Evolutionary conservation across 2,113 vertebrate genomes (phyloP), one percentile per base, ranked within the genome.

Genomic region (Sterrhoptilus dennistouni): DNA sequence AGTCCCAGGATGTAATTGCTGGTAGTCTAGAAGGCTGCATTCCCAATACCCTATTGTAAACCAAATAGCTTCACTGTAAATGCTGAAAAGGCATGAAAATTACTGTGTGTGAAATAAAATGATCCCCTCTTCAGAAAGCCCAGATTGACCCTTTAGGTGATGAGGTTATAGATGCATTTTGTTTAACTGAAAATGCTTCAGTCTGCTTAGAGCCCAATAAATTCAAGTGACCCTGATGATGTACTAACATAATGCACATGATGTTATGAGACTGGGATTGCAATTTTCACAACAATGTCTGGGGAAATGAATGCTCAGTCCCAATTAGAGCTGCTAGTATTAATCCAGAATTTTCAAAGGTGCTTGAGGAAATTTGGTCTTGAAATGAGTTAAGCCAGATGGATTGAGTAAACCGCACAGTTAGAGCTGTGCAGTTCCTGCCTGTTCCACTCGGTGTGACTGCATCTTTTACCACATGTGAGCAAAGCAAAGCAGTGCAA

Each of bases 321-420:
- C 59, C 76, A 75, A 76, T 69, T 76, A 75, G 50, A 89, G 35
- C 21, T 79, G 28, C 18, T 77, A 14, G 42, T 27, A 28, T 59
- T 31, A 76, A 76, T 47, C 42, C 60, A 70, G 42, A 94, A 54
- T 89, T 91, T 91, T 88, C 82, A 31, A 76, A 91, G 87, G 14
- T 95, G 33, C 68, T 93, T 17, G 12, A 96, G 90, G 87, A 93
- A 72, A 90, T 88, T 45, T 92, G 72, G 69, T 72, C 71, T 80
- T 77, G 29, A 90, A 80, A 90, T 28, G 35, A 88, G 60, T 89
- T 47, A 86, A 84, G 15, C 45, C 42, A 68, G 60, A 28, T 72
- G 2, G 3, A 57, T 23, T 77, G 71, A 70, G 42, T 22, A 74
- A 90, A 81, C 38, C 42, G 35, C 13, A 27, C 29, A 65, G 66